Evolutionary conservation across 2,888 invertebrate genomes (phyloP), one percentile per base, ranked within the genome.

Genomic region (Cremastobaeus sp.): DNA sequence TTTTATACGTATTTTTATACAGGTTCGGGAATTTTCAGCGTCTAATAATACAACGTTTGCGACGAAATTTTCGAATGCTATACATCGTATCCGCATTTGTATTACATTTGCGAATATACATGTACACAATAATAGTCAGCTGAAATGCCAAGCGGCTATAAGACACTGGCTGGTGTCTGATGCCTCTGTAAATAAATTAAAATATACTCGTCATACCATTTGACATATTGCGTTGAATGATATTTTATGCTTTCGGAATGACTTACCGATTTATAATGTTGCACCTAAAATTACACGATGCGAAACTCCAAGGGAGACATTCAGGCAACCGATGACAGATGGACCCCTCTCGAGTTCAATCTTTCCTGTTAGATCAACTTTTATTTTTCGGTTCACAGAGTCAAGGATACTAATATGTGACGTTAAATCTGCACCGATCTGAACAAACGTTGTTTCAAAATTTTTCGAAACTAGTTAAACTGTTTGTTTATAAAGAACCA

Each of bases 191-290:
- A 37, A 37, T 17, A 17, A 48, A 48, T 35, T 35, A n/a, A 20
- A 25, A 25, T 37, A 52, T 20, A 52, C 21, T 43, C 43, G 11
- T 52, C 25, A 35, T 52, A 21, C 25, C 20, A 52, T 25, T 52
- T 34, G 47, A 34, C 48, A 20, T 32, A 48, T 48, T 34, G 37
- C n/a, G 11, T 14, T 32, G n/a, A 14, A 48, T 14, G 48, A 3
- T 48, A 32, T 32, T 18, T 32, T 32, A 11, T 43, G 43, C 18
- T 48, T 48, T 48, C 34, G 32, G 34, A 34, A 34, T 32, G 35
- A 52, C 35, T 2, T 14, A 37, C 35, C 50, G 50, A 35, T 52
- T 52, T 52, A 35, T 37, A 52, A 52, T 14, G 50, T 52, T 21
- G 14, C 37, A 35, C 37, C 21, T 52, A 52, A 52, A 52, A 35